phyloP scores from a whole-genome alignment of 2,113 vertebrate genomes.

The Candoia aspera region DNA sequence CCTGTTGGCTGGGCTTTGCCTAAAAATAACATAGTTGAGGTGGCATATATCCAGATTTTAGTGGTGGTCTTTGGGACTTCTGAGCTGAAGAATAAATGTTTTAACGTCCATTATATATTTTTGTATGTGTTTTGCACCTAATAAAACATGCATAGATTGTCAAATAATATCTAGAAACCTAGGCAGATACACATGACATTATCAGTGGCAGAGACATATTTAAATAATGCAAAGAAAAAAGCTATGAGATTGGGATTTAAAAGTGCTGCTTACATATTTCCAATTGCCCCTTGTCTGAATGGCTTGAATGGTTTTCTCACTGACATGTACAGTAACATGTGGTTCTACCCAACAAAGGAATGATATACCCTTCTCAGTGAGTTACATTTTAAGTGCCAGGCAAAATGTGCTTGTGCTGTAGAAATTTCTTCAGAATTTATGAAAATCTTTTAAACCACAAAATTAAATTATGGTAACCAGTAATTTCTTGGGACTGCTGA shows the following conservation, averaged over 20 bases:
- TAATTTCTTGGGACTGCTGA: not conserved
- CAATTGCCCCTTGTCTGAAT: not conserved
- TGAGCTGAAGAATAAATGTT: not conserved
- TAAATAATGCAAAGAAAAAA: not conserved
- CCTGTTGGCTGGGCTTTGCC: not conserved
- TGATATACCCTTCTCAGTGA: not conserved
- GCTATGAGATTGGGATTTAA: not conserved
- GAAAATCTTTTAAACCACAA: not conserved
- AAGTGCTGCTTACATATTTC: not conserved
- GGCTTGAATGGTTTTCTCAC: not conserved
- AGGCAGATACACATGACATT: not conserved
- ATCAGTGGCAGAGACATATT: not conserved
- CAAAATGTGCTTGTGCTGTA: not conserved
- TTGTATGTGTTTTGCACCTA: not conserved
- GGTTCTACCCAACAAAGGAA: not conserved
- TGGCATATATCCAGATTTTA: slow-evolving; percentile 7
- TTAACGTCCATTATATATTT: slow-evolving; percentile 14
- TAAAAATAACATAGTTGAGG: slow-evolving; percentile 8
- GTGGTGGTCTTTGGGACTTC: not conserved
- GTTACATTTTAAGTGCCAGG: not conserved
- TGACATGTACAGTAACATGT: not conserved
- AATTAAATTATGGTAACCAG: not conserved
- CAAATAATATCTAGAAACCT: not conserved
- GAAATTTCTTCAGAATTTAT: not conserved
- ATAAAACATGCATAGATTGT: not conserved